Percentiles rank a stretch among this genome's conserved stretches.
phyloP scores from a whole-genome alignment of 2,888 invertebrate species.

The Anorthoa munda region DNA sequence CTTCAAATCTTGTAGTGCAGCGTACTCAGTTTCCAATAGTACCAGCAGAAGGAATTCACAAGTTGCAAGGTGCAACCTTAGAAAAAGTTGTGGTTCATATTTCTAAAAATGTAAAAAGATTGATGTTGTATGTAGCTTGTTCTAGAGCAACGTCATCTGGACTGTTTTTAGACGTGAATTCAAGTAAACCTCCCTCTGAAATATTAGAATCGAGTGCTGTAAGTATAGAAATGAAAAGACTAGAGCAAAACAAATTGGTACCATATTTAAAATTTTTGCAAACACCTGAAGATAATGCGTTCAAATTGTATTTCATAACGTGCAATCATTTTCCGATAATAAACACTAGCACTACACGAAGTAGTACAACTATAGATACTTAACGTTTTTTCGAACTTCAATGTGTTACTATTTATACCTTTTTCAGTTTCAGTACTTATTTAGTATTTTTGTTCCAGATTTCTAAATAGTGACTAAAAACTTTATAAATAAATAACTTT shows the following conservation, averaged over 20 bases:
- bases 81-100: constrained; percentile 20
- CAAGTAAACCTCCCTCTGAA: constrained; percentile 18
- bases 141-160: constrained; percentile 14
- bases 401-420: too few relatives aligned
- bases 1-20: constrained; percentile 16
- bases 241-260: constrained; percentile 23
- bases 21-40: constrained; percentile 20
- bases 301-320: constrained; percentile 31
- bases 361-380: background rate
- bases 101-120: too few relatives aligned
- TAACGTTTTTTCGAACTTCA: background rate
- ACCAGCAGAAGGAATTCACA: constrained; percentile 23
- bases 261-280: constrained; percentile 27
- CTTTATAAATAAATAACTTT: too few relatives aligned
- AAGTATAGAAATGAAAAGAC: constrained; percentile 28
- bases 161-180: constrained; percentile 25
- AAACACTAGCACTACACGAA: background rate
- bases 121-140: constrained; percentile 26
- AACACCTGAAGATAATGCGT: constrained; percentile 30
- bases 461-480: background rate
- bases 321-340: constrained; percentile 17
- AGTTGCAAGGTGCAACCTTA: constrained; percentile 14
- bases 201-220: constrained; percentile 23
- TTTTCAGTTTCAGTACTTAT: too few relatives aligned
- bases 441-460: too few relatives aligned